Conservation (phyloP, 2,113 vertebrate species). For the Cyprinus carpio region DNA sequence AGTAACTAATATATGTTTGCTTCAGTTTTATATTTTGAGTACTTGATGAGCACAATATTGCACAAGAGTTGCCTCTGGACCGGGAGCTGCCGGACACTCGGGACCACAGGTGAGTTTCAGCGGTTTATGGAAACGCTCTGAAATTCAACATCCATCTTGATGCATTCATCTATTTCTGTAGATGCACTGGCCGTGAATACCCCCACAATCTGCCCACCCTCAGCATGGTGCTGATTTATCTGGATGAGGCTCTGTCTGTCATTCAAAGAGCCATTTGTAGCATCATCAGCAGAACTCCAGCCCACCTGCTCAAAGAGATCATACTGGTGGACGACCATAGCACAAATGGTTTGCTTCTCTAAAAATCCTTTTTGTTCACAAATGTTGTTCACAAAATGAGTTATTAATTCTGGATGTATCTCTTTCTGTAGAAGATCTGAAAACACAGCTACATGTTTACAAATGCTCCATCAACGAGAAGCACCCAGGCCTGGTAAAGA, state of each 20-base stretch:
- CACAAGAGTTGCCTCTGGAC: slow-evolving; percentile 70
- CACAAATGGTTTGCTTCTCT: slow-evolving; percentile 66
- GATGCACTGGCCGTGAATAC: slow-evolving; percentile 74
- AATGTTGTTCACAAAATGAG: too few species aligned
- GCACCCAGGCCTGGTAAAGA: too few species aligned
- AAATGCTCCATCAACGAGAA: too few species aligned
- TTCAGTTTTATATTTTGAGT: too few species aligned
- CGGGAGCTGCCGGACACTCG: slow-evolving; percentile 71
- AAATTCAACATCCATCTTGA: not conserved
- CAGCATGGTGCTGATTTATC: slow-evolving; percentile 78
- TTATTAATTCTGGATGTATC: too few species aligned
- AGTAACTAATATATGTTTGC: too few species aligned
- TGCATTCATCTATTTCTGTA: slow-evolving; percentile 50
- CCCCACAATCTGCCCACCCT: slow-evolving; percentile 72
- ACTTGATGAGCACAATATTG: too few species aligned
- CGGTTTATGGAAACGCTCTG: not conserved
- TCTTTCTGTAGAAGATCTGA: too few species aligned
- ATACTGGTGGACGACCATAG: slow-evolving; percentile 83
- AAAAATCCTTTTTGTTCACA: too few species aligned
- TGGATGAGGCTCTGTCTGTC: slow-evolving; percentile 80
- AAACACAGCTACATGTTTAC: too few species aligned
- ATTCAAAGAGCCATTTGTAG: slow-evolving; percentile 76
- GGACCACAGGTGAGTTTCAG: slow-evolving; percentile 58
- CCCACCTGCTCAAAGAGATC: slow-evolving; percentile 76
- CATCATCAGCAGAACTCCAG: slow-evolving; percentile 74